Percentiles rank a stretch among this genome's conserved stretches.
phyloP scores from a whole-genome alignment of 2,113 vertebrate genomes.

The Cygnus atratus region DNA sequence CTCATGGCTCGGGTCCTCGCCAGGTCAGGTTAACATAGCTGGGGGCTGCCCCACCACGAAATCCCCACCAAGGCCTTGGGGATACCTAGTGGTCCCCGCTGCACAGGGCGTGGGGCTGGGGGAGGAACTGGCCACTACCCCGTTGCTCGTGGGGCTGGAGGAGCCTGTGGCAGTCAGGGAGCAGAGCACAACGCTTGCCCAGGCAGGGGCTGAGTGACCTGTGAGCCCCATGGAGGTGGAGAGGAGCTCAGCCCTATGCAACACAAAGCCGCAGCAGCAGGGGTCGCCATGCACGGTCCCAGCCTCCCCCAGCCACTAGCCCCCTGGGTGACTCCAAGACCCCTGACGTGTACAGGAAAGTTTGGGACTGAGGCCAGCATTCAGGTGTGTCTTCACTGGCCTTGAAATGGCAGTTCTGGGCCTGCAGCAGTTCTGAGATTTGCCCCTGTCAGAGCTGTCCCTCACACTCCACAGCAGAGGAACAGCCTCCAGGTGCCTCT shows the following conservation, averaged over 20 bases:
- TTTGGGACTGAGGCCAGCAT: not conserved
- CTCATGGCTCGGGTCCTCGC: not conserved
- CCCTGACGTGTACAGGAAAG: not conserved
- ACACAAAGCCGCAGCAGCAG: no score
- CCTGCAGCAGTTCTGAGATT: accelerated
- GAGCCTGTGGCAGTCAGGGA: not conserved
- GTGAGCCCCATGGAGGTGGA: no score
- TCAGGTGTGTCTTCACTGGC: not conserved
- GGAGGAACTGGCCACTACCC: no score
- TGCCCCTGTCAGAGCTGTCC: not conserved
- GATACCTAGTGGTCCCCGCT: accelerated
- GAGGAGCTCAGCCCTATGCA: no score
- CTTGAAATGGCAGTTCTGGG: not conserved
- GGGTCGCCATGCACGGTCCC: no score
- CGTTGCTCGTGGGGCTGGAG: no score
- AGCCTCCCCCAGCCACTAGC: no score
- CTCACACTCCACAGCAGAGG: accelerated
- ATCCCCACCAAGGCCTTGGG: not conserved
- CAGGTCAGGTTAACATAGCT: no score
- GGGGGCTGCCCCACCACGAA: not conserved
- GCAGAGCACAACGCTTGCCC: not conserved
- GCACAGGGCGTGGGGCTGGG: no score
- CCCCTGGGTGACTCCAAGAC: not conserved
- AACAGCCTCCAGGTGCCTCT: not conserved
- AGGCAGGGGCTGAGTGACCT: not conserved